Evolutionary conservation across 23 tunicate species (phyloP).

Genomic region (Styela clava): DNA sequence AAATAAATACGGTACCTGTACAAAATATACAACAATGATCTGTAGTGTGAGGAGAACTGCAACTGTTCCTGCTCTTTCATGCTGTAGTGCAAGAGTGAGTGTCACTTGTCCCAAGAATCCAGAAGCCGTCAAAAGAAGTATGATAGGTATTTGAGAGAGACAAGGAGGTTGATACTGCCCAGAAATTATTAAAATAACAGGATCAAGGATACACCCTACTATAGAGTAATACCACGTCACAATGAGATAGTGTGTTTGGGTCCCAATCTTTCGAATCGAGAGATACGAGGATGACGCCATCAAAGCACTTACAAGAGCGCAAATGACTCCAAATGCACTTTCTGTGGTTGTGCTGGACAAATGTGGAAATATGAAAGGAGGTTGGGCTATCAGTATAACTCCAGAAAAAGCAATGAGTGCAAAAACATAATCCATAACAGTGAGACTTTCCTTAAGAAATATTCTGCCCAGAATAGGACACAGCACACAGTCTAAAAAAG

Average conservation of each 20-base stretch:
- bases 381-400: constrained; percentile 50
- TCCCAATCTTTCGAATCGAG: constrained; percentile 44
- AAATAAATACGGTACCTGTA: too few relatives aligned
- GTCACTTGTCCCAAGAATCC: constrained; percentile 43
- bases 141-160: constrained; percentile 31
- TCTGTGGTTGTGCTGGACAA: background rate
- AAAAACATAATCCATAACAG: constrained; percentile 43
- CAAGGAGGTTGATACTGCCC: constrained; percentile 41
- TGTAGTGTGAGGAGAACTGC: constrained; percentile 53
- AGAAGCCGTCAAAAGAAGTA: constrained; percentile 31
- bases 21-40: constrained; percentile 43
- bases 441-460: constrained; percentile 42
- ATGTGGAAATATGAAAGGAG: constrained; percentile 49
- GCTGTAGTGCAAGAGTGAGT: constrained; percentile 45
- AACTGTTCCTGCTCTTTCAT: constrained; percentile 55
- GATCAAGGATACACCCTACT: constrained; percentile 27
- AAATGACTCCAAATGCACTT: constrained; percentile 32
- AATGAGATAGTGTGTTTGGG: constrained; percentile 25
- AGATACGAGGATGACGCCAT: constrained; percentile 26
- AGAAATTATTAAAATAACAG: constrained; percentile 14
- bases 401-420: constrained; percentile 44
- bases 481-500: constrained; percentile 39
- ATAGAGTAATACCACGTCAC: constrained; percentile 49
- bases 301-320: constrained; percentile 35
- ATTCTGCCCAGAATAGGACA: constrained; percentile 29